phyloP scores from a whole-genome alignment of 2,888 invertebrate species.

The Philereme transversata region DNA sequence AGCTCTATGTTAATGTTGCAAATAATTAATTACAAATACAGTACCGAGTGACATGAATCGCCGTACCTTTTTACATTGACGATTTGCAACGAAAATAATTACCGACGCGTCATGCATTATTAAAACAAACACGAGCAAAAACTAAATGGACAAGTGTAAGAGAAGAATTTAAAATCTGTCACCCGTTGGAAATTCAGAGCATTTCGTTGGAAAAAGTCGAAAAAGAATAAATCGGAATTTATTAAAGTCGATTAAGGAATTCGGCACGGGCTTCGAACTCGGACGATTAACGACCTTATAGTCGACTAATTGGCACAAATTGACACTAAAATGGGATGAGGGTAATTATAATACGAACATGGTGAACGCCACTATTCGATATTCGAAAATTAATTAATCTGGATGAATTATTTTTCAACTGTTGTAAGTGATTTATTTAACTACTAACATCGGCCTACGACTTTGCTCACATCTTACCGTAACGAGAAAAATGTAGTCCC shows the following conservation, averaged over 20 bases:
- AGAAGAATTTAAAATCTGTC: slow-evolving; percentile 82
- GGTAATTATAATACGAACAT: slow-evolving; percentile 55
- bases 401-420: slow-evolving; percentile 32
- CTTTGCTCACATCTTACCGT: too few relatives aligned
- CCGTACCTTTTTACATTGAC: slow-evolving; percentile 54
- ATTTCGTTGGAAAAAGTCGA: slow-evolving; percentile 69
- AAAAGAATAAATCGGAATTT: slow-evolving; percentile 69
- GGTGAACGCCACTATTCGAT: slow-evolving; percentile 38
- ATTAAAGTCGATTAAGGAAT: slow-evolving; percentile 73
- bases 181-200: slow-evolving; percentile 77
- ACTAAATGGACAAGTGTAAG: slow-evolving; percentile 75
- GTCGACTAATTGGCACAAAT: slow-evolving; percentile 65
- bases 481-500: too few relatives aligned
- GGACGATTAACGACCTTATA: slow-evolving; percentile 57
- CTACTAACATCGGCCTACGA: slow-evolving; percentile 4
- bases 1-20: slow-evolving; percentile 37
- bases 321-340: slow-evolving; percentile 58
- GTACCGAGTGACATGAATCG: slow-evolving; percentile 58
- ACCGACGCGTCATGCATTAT: slow-evolving; percentile 79
- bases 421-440: slow-evolving; percentile 33
- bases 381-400: slow-evolving; percentile 38
- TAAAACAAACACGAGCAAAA: slow-evolving; percentile 69
- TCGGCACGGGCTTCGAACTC: slow-evolving; percentile 53
- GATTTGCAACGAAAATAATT: slow-evolving; percentile 73
- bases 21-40: slow-evolving; percentile 48